Evolutionary conservation across 2,797 vertebrate species (phyloP).

Genomic region (Xenops minutus): DNA sequence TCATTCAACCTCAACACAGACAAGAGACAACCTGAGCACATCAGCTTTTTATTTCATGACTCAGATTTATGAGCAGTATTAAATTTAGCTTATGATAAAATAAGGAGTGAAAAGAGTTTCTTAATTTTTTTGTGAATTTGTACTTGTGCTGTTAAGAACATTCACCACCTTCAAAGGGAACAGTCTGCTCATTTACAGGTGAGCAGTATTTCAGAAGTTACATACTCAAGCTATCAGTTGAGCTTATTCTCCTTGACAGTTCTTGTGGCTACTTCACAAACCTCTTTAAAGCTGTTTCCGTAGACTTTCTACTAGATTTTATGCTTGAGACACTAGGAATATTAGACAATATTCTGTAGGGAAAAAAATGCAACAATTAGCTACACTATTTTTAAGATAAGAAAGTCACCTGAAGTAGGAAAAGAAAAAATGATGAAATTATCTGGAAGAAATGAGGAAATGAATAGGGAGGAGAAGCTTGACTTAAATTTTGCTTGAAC

Average conservation of each 20-base stretch:
- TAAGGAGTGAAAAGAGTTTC: background rate
- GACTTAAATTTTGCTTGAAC: background rate
- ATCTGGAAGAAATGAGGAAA: background rate
- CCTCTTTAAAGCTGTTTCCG: background rate
- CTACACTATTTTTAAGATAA: background rate
- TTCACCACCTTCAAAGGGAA: background rate
- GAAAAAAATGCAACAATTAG: background rate
- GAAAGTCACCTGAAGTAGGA: background rate
- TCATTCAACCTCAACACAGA: background rate
- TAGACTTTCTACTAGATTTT: background rate
- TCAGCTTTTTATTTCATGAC: background rate
- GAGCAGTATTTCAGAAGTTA: background rate
- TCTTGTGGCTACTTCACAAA: background rate
- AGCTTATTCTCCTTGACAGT: background rate
- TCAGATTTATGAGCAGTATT: background rate
- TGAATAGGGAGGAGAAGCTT: background rate
- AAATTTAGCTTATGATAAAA: background rate
- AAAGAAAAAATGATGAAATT: background rate
- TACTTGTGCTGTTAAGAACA: background rate
- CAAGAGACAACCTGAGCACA: background rate
- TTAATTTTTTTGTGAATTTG: background rate
- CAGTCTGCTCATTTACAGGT: background rate
- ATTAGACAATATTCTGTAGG: accelerated
- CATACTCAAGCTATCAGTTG: background rate
- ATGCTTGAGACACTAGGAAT: background rate